Conservation (phyloP, 2,888 invertebrate genomes). For the Rugalucina vietnamica region DNA sequence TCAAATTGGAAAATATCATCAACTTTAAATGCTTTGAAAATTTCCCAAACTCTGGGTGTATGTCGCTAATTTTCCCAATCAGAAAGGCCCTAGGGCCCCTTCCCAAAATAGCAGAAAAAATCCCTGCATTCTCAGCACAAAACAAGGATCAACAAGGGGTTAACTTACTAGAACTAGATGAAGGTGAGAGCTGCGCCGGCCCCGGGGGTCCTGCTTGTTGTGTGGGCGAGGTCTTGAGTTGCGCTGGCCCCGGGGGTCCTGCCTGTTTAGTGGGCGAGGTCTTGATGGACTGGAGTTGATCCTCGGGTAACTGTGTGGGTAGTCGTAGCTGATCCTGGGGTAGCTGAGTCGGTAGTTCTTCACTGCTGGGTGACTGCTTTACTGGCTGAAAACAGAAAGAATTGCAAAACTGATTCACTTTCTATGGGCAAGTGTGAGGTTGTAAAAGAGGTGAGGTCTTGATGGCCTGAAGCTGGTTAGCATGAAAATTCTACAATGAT, state of each 20-base stretch:
- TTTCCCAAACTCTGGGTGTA: too few species aligned
- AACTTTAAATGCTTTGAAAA: too few species aligned
- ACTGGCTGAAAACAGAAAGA: slow-evolving; percentile 44
- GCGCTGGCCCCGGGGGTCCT: not conserved
- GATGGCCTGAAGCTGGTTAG: too few species aligned
- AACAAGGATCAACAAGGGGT: not conserved
- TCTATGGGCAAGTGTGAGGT: too few species aligned
- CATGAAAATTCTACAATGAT: too few species aligned
- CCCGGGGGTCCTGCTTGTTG: slow-evolving; percentile 22
- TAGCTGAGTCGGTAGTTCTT: slow-evolving; percentile 61
- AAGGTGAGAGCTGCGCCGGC: slow-evolving; percentile 10
- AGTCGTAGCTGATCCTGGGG: slow-evolving; percentile 62
- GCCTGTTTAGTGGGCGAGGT: slow-evolving; percentile 36
- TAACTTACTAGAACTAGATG: slow-evolving; percentile 33
- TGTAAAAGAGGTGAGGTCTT: too few species aligned
- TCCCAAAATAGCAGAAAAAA: too few species aligned
- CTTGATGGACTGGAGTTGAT: slow-evolving; percentile 57
- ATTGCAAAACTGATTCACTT: too few species aligned
- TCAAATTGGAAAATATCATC: too few species aligned
- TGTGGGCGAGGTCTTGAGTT: slow-evolving; percentile 9
- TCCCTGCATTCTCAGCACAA: too few species aligned
- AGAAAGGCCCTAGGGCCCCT: too few species aligned
- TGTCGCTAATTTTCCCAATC: too few species aligned
- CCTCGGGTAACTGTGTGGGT: slow-evolving; percentile 62
- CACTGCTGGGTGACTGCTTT: slow-evolving; percentile 52